These are phyloP conservation scores for Pseudochirops cupreus DNA, from an alignment of 2,797 vertebrate species.

Conservation along the genomic window DNA sequence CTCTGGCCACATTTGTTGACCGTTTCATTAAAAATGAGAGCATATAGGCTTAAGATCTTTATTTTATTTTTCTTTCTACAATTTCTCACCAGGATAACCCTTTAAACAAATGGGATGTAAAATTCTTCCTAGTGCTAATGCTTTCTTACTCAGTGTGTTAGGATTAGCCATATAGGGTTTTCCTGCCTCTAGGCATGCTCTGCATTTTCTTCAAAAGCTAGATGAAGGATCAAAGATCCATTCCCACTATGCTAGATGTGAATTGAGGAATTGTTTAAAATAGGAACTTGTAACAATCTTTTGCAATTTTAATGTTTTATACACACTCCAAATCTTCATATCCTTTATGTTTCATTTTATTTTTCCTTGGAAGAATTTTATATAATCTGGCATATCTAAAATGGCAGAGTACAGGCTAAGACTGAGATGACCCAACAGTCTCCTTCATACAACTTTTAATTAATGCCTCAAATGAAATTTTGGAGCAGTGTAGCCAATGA, in stretches of 20 bases:
- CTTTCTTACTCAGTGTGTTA: conserved; percentile 11
- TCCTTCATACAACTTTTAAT: background rate
- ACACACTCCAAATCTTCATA: background rate
- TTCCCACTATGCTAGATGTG: background rate
- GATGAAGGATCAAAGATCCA: background rate
- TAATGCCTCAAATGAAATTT: background rate
- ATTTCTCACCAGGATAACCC: conserved; percentile 13
- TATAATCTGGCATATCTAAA: background rate
- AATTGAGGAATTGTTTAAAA: conserved; percentile 34
- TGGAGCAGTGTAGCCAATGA: background rate
- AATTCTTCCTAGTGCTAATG: background rate
- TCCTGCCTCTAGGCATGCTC: background rate
- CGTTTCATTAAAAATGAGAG: conserved; percentile 28
- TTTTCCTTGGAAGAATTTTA: background rate
- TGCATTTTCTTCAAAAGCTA: background rate
- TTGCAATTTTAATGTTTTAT: background rate
- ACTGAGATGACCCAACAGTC: background rate
- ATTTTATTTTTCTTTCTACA: background rate
- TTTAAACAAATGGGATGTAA: conserved; percentile 42
- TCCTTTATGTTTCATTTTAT: background rate
- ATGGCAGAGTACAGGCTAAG: background rate
- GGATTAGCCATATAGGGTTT: background rate
- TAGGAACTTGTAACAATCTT: background rate
- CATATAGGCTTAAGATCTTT: background rate
- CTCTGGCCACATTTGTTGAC: background rate